Conservation (phyloP, 2,888 invertebrate genomes). For the Neelides folsomi region DNA sequence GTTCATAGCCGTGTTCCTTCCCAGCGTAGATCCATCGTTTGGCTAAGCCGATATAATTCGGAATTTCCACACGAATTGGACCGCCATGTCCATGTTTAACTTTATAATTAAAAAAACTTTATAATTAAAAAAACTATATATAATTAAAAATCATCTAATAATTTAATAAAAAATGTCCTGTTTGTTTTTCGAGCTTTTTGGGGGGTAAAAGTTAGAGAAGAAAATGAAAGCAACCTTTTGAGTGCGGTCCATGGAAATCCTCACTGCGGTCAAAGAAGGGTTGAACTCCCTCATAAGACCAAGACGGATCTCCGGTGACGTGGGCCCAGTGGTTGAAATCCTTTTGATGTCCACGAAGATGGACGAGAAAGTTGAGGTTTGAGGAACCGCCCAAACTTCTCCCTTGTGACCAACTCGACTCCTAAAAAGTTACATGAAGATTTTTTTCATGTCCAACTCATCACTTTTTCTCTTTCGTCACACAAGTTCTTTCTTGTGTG, state of each 20-base stretch:
- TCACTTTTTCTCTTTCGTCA: too few relatives aligned
- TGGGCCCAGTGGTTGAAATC: constrained; percentile 20
- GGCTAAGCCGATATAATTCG: constrained; percentile 16
- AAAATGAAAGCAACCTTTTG: too few relatives aligned
- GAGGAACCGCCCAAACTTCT: constrained; percentile 18
- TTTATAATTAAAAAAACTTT: too few relatives aligned
- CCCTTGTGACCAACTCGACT: constrained; percentile 16
- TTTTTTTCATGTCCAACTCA: too few relatives aligned
- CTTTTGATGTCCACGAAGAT: constrained; percentile 14
- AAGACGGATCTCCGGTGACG: neutral
- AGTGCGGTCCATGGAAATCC: constrained; percentile 11
- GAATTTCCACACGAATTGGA: constrained; percentile 12
- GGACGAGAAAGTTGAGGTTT: constrained; percentile 16
- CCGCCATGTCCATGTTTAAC: constrained; percentile 13
- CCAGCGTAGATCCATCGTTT: constrained; percentile 12
- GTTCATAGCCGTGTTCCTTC: constrained; percentile 15
- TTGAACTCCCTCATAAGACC: constrained; percentile 14
- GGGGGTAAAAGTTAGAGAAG: too few relatives aligned
- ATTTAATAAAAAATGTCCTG: too few relatives aligned
- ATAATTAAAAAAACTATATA: too few relatives aligned
- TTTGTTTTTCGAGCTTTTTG: too few relatives aligned
- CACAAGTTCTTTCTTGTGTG: too few relatives aligned
- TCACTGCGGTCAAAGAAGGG: constrained; percentile 14
- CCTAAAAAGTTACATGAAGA: constrained; percentile 4
- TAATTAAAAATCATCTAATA: too few relatives aligned